phyloP scores from a whole-genome alignment of 2,113 vertebrate species.

The Anhinga anhinga region DNA sequence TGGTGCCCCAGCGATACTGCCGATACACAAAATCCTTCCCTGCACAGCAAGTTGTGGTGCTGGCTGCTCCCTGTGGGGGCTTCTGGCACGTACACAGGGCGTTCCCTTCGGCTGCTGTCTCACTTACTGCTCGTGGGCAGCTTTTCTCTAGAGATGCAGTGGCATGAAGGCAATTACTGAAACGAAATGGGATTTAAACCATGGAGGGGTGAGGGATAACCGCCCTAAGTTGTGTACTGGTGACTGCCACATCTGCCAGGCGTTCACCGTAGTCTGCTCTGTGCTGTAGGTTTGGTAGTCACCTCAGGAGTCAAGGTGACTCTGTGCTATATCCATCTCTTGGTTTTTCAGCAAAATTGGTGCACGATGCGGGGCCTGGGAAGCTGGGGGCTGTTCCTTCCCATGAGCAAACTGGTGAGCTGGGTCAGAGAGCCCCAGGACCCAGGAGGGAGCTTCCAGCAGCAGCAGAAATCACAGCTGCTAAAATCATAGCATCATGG shows the following conservation, averaged over 20 bases:
- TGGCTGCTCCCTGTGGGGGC: neutral
- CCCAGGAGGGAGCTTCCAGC: neutral
- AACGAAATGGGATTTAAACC: neutral
- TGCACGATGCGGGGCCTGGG: rapidly evolving
- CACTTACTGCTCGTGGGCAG: neutral
- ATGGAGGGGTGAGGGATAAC: neutral
- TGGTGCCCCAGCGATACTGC: neutral
- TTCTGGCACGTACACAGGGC: neutral
- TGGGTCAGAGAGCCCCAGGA: neutral
- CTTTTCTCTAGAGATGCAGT: neutral
- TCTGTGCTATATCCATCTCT: neutral
- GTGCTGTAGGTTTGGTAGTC: neutral
- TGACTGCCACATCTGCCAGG: neutral
- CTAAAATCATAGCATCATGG: no score
- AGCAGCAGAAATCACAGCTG: neutral
- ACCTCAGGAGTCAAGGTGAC: neutral
- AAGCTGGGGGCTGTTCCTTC: neutral
- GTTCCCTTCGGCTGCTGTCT: neutral
- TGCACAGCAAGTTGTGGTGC: neutral
- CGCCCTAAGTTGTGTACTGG: neutral
- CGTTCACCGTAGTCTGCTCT: rapidly evolving
- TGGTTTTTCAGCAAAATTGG: neutral
- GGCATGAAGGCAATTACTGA: neutral
- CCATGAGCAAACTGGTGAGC: neutral
- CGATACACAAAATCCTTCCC: neutral